Evolutionary conservation across 1,140 invertebrate genomes (phyloP).

Genomic region (Sipha flava): DNA sequence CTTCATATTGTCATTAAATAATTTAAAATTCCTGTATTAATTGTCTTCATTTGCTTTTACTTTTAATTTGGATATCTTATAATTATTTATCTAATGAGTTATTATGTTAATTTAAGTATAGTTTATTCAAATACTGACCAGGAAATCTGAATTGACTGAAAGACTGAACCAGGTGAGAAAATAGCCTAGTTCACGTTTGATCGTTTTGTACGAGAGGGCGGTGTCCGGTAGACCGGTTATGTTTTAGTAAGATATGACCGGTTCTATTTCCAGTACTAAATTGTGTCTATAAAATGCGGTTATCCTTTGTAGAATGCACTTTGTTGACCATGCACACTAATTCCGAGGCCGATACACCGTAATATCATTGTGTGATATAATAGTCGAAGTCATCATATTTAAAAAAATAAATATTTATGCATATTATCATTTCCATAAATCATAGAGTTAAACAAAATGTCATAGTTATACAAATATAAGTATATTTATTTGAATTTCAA

Average conservation of each 20-base stretch:
- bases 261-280: conserved; percentile 18
- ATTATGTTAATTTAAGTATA: too few species aligned
- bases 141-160: not conserved
- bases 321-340: not conserved
- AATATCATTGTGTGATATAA: not conserved
- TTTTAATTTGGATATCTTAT: too few species aligned
- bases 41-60: too few species aligned
- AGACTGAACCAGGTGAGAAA: conserved; percentile 1
- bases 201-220: not conserved
- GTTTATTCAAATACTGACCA: not conserved
- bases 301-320: conserved; percentile 29
- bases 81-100: too few species aligned
- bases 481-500: not conserved
- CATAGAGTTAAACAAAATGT: not conserved
- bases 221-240: conserved; percentile 19
- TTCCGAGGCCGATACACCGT: conserved; percentile 19
- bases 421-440: not conserved
- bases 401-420: not conserved
- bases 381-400: not conserved
- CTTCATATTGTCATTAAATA: too few species aligned
- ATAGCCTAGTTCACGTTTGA: not conserved
- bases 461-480: not conserved
- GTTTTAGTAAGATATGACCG: not conserved
- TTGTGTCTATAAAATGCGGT: conserved; percentile 25
- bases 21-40: too few species aligned